Conservation (phyloP, 2,797 vertebrate genomes). For the Sebastolobus alascanus region DNA sequence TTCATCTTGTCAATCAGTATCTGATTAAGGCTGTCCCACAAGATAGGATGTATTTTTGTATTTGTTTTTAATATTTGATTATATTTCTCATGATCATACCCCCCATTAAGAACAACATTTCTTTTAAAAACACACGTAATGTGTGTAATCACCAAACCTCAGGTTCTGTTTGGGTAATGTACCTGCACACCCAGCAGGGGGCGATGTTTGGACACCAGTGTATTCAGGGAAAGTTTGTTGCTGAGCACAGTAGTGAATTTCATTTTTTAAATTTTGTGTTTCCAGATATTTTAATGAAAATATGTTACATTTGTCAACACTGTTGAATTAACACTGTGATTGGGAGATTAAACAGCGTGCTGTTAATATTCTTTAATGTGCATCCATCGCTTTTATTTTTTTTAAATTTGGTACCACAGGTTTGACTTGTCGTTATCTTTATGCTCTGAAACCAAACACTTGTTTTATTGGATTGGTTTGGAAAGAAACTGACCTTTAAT, state of each 20-base stretch:
- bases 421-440: not conserved
- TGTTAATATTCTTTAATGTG: conserved; percentile 1
- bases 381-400: not conserved
- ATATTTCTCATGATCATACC: not conserved
- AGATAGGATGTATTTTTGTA: not conserved
- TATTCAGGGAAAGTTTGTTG: not conserved
- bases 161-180: not conserved
- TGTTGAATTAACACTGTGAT: conserved; percentile 23
- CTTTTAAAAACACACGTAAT: too few species aligned
- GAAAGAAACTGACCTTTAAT: conserved; percentile 5
- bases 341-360: conserved; percentile 11
- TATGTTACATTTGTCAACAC: not conserved
- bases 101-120: not conserved
- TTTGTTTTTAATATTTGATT: not conserved
- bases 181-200: conserved; percentile 54
- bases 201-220: conserved; percentile 14
- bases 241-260: not conserved
- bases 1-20: not conserved
- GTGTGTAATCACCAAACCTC: too few species aligned
- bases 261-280: not conserved
- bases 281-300: not conserved
- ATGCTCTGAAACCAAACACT: not conserved
- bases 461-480: conserved; percentile 10
- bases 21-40: not conserved
- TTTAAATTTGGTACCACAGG: not conserved